Evolutionary conservation across 2,888 invertebrate genomes (phyloP), one percentile per base, ranked within the genome.

Genomic region (Ephialtes manifestator): DNA sequence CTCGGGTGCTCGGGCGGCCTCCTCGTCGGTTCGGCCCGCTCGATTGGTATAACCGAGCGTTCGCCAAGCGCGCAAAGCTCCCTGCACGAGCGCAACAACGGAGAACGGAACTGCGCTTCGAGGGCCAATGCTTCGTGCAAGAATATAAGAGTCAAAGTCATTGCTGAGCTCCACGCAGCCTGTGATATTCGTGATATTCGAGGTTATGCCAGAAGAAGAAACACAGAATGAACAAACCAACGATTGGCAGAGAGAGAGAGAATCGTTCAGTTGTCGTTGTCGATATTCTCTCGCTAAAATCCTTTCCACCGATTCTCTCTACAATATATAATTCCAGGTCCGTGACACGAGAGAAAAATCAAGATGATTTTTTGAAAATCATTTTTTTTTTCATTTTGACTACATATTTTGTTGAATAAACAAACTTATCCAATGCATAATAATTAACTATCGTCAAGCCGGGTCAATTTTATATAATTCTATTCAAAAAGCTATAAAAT

Each of bases 1-100:
- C 88, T 88, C 86, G 78, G 84, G 84, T 83, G 82, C 85, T 78
- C 84, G 84, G 81, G 63, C 71, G 68, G 60, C 53, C 65, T 74
- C 43, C 55, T 67, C 76, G 75, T 87, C 85, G 77, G 71, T 83
- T 74, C 80, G 63, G 46, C 60, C 48, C 58, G 81, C 35, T 81
- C 82, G 77, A 83, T 85, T 72, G 82, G 76, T 63, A 46, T 28
- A 72, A 65, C 75, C 76, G 84, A 79, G 72, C 46, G 55, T 63
- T 28, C 58, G 55, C 46, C 65, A 68, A 68, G 67, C 68, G 31
- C 65, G 68, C 58, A n/a, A 74, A n/a, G 24, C 39, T 72, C 24
- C 11, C 72, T 58, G 20, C 20, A 15, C 71, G n/a, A n/a, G 39
- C 13, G 43, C 71, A 39, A 55, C 53, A 72, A 60, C 46, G 77